These are phyloP conservation scores for Brachyistius frenatus DNA, from an alignment of 2,113 vertebrate species.

Conservation along the genomic window DNA sequence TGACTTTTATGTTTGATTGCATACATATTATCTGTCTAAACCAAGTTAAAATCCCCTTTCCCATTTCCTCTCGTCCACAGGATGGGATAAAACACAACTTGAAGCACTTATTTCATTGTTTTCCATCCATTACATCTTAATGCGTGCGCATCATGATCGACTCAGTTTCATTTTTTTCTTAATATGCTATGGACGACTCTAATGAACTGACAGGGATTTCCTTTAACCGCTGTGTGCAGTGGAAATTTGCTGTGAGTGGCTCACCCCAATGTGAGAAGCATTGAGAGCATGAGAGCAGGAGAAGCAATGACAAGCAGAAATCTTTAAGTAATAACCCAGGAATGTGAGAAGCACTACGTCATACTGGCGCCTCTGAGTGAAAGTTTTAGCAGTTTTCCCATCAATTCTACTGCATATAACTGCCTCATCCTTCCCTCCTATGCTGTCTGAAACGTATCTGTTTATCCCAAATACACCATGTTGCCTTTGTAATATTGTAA, in stretches of 20 bases:
- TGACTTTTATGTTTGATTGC: slow-evolving; percentile 9
- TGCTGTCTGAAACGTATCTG: slow-evolving; percentile 31
- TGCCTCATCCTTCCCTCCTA: slow-evolving; percentile 25
- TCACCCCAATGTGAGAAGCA: slow-evolving; percentile 45
- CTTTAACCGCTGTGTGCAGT: slow-evolving; percentile 43
- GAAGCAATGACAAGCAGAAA: slow-evolving; percentile 72
- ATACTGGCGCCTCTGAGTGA: slow-evolving; percentile 65
- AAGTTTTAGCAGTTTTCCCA: slow-evolving; percentile 68
- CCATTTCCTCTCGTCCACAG: background rate
- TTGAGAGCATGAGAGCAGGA: slow-evolving; percentile 51
- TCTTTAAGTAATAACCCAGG: slow-evolving; percentile 83
- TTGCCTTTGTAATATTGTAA: background rate
- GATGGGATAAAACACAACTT: background rate
- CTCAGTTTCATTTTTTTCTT: slow-evolving; percentile 28
- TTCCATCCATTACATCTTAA: slow-evolving; percentile 12
- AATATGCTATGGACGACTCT: slow-evolving; percentile 11
- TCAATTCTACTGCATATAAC: slow-evolving; percentile 46
- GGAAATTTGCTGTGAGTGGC: slow-evolving; percentile 52
- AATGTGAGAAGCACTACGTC: slow-evolving; percentile 73
- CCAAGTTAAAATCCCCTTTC: background rate
- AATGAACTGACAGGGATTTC: slow-evolving; percentile 63
- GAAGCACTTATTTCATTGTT: slow-evolving; percentile 9
- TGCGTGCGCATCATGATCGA: slow-evolving; percentile 11
- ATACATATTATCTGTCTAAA: background rate
- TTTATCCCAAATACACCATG: background rate